These are phyloP conservation scores for Synanthedon formicaeformis DNA, from an alignment of 2,888 invertebrate species.

Conservation along the genomic window DNA sequence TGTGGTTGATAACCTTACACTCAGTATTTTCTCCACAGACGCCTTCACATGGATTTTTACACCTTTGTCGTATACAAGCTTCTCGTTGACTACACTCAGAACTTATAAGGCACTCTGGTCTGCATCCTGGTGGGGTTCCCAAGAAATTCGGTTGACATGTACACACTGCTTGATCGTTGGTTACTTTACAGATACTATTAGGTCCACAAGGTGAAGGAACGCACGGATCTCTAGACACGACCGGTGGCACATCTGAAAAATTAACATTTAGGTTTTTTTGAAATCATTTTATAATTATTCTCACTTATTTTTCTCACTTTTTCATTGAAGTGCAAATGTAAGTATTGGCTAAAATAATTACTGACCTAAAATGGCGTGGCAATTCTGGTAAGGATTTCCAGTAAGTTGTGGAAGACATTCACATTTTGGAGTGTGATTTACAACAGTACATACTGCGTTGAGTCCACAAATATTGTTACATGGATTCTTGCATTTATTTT, in stretches of 20 bases:
- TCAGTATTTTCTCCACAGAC: conserved; percentile 76
- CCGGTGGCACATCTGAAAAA: conserved; percentile 33
- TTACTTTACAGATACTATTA: conserved; percentile 79
- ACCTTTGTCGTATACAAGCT: conserved; percentile 77
- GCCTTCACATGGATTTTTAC: conserved; percentile 76
- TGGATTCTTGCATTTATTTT: conserved; percentile 80
- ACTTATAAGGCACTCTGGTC: conserved; percentile 75
- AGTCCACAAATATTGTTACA: conserved; percentile 81
- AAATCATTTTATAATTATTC: background rate
- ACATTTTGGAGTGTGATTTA: conserved; percentile 79
- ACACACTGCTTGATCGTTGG: conserved; percentile 78
- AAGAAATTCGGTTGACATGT: conserved; percentile 76
- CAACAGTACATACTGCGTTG: conserved; percentile 78
- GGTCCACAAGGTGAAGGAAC: conserved; percentile 81
- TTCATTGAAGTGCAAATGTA: too few species aligned
- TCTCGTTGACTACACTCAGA: conserved; percentile 74
- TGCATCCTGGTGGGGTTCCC: conserved; percentile 75
- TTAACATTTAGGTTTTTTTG: background rate
- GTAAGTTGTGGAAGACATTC: conserved; percentile 73
- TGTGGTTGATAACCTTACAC: conserved; percentile 80
- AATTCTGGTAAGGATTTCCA: conserved; percentile 73
- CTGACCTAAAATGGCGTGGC: conserved; percentile 47
- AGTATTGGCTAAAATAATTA: background rate
- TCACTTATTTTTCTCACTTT: background rate
- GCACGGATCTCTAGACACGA: conserved; percentile 72